Conservation (phyloP, 2,888 invertebrate species). For the Trichopoda pennipes region DNA sequence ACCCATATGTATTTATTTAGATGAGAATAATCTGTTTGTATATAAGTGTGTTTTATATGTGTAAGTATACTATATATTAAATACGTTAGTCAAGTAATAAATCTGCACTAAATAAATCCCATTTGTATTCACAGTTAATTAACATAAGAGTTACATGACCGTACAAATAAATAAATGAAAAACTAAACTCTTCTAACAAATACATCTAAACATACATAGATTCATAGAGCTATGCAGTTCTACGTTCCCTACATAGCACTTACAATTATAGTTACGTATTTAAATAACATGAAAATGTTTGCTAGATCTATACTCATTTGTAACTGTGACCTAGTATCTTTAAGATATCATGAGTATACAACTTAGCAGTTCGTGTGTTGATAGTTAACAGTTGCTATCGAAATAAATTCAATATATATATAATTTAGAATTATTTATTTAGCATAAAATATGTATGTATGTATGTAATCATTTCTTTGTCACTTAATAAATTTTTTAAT, state of each 20-base stretch:
- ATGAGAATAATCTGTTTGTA: neutral
- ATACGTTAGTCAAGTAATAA: conserved; percentile 61
- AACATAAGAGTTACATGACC: conserved; percentile 68
- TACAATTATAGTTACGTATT: conserved; percentile 32
- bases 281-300: conserved; percentile 58
- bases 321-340: conserved; percentile 50
- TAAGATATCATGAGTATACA: conserved; percentile 49
- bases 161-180: conserved; percentile 45
- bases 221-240: neutral
- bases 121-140: conserved; percentile 69
- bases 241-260: neutral
- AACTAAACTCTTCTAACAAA: conserved; percentile 11
- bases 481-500: too few relatives aligned
- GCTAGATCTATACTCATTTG: conserved; percentile 53
- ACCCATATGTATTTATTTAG: neutral
- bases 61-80: conserved; percentile 23
- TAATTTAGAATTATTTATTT: too few relatives aligned
- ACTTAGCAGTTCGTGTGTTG: neutral
- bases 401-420: neutral
- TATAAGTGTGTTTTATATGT: neutral
- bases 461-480: too few relatives aligned
- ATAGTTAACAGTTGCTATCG: conserved; percentile 8
- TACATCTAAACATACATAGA: conserved; percentile 25
- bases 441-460: too few relatives aligned
- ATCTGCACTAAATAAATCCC: conserved; percentile 68